phyloP scores from a whole-genome alignment of 2,113 vertebrate species.

The Sinocyclocheilus rhinocerous region DNA sequence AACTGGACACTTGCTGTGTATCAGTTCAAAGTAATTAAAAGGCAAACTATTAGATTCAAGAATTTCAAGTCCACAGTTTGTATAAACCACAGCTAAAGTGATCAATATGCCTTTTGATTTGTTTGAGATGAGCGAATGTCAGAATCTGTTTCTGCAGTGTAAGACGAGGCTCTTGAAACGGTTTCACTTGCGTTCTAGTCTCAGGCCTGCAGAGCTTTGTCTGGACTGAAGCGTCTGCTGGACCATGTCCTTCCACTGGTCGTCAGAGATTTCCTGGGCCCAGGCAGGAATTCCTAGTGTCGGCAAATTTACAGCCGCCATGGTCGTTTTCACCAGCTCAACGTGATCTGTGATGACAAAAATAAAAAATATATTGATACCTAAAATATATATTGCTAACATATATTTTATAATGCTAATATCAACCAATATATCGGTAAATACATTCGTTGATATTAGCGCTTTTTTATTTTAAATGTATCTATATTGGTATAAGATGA shows the following conservation, averaged over 20 bases:
- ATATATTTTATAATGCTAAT: too few relatives aligned
- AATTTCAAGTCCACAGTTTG: neutral
- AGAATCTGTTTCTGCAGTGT: neutral
- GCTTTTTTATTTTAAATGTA: neutral
- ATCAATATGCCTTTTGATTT: neutral
- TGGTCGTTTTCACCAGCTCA: conserved; percentile 95
- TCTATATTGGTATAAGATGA: neutral
- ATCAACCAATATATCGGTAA: too few relatives aligned
- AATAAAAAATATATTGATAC: neutral
- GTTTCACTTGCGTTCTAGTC: conserved; percentile 71
- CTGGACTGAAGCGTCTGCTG: conserved; percentile 86
- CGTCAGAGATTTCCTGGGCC: conserved; percentile 91
- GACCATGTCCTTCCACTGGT: conserved; percentile 94
- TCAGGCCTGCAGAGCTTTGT: conserved; percentile 66
- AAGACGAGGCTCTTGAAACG: neutral
- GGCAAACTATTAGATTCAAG: neutral
- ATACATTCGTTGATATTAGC: neutral
- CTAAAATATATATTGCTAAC: too few relatives aligned
- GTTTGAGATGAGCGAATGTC: neutral
- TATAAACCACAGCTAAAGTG: neutral
- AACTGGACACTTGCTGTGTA: neutral
- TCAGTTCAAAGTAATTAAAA: neutral
- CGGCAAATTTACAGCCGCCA: conserved; percentile 89
- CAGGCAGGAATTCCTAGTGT: conserved; percentile 85
- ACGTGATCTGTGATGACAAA: conserved; percentile 81